phyloP scores from a whole-genome alignment of 2,797 vertebrate genomes.

The Ptychadena robeensis region DNA sequence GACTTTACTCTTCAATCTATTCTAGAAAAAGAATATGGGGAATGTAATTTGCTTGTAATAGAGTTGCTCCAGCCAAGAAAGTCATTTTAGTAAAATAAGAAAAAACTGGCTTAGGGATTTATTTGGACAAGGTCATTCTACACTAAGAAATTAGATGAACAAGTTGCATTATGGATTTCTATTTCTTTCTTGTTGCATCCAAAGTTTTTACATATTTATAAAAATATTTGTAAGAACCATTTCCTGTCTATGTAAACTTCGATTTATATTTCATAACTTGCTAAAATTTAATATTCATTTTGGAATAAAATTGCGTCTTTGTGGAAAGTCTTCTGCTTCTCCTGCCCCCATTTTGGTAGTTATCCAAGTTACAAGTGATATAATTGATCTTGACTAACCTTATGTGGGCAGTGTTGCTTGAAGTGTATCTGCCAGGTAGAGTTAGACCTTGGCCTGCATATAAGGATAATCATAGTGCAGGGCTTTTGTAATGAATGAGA shows the following conservation, averaged over 20 bases:
- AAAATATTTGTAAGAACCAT: background rate
- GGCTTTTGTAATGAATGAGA: slow-evolving; percentile 45
- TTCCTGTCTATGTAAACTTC: background rate
- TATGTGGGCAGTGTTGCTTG: slow-evolving; percentile 35
- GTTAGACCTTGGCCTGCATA: slow-evolving; percentile 36
- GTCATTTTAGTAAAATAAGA: background rate
- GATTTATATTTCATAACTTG: background rate
- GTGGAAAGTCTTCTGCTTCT: background rate
- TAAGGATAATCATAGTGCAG: slow-evolving; percentile 39
- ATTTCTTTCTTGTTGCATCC: background rate
- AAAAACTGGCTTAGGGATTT: background rate
- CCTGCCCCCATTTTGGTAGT: slow-evolving; percentile 11
- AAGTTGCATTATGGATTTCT: background rate
- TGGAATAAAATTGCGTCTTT: background rate
- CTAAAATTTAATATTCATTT: background rate
- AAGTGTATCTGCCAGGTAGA: slow-evolving; percentile 35
- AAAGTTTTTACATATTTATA: background rate
- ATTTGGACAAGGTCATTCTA: background rate
- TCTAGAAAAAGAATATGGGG: background rate
- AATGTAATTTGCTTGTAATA: background rate
- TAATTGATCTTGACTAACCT: slow-evolving; percentile 50
- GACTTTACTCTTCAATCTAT: background rate
- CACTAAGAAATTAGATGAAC: background rate
- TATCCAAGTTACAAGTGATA: slow-evolving; percentile 29
- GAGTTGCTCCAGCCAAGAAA: background rate